Percentiles rank a stretch among this genome's conserved stretches.
Conservation (phyloP, 2,113 vertebrate species). For the Artemisiospiza belli region DNA sequence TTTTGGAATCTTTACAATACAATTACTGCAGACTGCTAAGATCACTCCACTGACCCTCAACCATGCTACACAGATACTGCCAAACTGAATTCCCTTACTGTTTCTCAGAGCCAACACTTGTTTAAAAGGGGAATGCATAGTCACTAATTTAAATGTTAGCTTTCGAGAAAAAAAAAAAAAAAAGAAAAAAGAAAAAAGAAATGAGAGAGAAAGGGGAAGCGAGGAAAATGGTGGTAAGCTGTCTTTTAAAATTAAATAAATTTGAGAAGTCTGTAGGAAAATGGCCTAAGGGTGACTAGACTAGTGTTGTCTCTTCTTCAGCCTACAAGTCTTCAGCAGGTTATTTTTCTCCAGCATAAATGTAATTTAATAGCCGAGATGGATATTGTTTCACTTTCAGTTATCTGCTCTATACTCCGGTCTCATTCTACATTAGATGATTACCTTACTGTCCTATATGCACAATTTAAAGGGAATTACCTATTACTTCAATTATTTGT, state of each 20-base stretch:
- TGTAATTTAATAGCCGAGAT: background rate
- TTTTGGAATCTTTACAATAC: conserved; percentile 29
- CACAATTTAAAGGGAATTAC: conserved; percentile 77
- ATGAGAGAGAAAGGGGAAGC: background rate
- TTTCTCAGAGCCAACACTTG: background rate
- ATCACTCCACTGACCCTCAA: background rate
- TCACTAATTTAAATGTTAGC: conserved; percentile 7
- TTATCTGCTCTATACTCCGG: conserved; percentile 32
- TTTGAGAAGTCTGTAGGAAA: background rate
- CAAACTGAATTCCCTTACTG: conserved; percentile 16
- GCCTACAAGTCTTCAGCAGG: background rate
- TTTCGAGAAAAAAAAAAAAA: background rate
- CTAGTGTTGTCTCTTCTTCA: background rate
- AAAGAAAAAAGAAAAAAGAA: too few relatives aligned
- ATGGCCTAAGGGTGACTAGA: background rate
- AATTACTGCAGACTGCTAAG: background rate
- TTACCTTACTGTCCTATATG: conserved; percentile 68
- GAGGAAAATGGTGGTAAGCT: background rate
- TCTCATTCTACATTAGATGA: conserved; percentile 59
- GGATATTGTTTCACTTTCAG: conserved; percentile 36
- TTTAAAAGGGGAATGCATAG: background rate
- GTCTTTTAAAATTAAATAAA: background rate
- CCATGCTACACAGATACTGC: background rate
- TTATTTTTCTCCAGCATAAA: background rate
- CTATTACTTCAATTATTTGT: conserved; percentile 84